Percentiles rank a stretch among this genome's conserved stretches.
phyloP scores from a whole-genome alignment of 2,113 vertebrate species.

The Hydropotes inermis region DNA sequence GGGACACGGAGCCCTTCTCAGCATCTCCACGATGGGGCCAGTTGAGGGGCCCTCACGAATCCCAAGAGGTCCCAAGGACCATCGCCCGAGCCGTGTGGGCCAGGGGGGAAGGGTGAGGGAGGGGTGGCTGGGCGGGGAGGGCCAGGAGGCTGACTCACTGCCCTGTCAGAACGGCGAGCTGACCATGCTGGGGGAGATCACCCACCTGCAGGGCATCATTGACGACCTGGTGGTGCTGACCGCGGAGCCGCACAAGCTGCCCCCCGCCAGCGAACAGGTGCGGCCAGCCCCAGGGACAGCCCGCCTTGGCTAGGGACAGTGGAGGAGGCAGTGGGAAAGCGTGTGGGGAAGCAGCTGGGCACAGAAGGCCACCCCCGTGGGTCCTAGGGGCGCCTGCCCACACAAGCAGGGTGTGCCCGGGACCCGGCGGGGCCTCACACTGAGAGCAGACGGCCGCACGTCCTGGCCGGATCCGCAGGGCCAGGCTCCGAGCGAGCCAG shows the following conservation, averaged over 20 bases:
- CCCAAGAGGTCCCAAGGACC: neutral
- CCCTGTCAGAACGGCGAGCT: conserved; percentile 91
- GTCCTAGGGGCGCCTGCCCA: neutral
- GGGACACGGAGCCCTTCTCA: neutral
- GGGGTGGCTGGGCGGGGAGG: neutral
- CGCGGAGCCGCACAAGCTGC: conserved; percentile 95
- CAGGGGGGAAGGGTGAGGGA: neutral
- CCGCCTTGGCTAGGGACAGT: neutral
- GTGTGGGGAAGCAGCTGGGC: neutral
- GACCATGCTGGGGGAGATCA: conserved; percentile 97
- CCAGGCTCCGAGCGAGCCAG: neutral
- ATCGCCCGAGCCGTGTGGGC: fast-evolving
- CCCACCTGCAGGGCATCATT: conserved; percentile 97
- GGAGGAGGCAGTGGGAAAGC: neutral
- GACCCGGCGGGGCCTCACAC: neutral
- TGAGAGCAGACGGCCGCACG: neutral
- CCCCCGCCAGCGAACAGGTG: conserved; percentile 97
- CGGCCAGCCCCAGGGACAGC: neutral
- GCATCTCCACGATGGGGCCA: fast-evolving
- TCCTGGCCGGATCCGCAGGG: fast-evolving
- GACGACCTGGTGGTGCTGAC: conserved; percentile 94
- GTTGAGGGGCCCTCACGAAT: neutral
- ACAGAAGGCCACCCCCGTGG: neutral
- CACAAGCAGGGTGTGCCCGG: neutral
- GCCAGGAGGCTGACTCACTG: neutral